A percentile compares a stretch with the other conserved stretches of the same genome.
Evolutionary conservation across 2,888 invertebrate genomes (phyloP).

Genomic region (Cylloceria caligata): DNA sequence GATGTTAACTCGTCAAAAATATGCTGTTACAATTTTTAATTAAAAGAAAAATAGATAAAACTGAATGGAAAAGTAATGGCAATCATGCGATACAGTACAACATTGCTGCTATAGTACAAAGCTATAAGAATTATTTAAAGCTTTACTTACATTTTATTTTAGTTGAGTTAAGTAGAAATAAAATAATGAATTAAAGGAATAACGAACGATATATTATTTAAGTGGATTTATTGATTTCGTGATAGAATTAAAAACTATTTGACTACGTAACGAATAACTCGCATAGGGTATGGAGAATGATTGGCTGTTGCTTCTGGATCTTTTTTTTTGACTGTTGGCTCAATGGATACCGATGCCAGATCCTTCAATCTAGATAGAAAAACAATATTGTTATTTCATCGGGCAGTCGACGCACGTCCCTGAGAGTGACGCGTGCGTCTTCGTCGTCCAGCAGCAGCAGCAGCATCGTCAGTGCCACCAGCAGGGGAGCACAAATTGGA

Average conservation of each 20-base stretch:
- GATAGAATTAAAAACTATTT: background rate
- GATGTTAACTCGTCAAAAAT: no score
- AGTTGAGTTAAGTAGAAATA: background rate
- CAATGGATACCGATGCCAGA: constrained; percentile 49
- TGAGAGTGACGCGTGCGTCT: constrained; percentile 79
- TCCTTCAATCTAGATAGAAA: constrained; percentile 75
- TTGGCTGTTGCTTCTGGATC: constrained; percentile 45
- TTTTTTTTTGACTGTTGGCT: constrained; percentile 36
- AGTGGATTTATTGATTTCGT: background rate
- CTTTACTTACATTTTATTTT: no score
- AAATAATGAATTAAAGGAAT: background rate
- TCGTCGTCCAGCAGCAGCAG: constrained; percentile 56
- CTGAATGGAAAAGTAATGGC: no score
- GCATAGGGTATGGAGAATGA: background rate
- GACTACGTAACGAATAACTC: constrained; percentile 12
- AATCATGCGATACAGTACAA: no score
- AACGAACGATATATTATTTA: background rate
- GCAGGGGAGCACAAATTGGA: constrained; percentile 82
- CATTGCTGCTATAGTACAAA: no score
- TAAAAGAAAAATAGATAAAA: no score
- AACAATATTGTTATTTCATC: constrained; percentile 83
- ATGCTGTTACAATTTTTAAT: no score
- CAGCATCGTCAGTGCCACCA: constrained; percentile 45
- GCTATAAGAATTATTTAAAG: no score
- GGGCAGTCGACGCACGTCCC: constrained; percentile 81